A percentile compares a stretch with the other conserved stretches of the same genome.
phyloP scores from a whole-genome alignment of 2,888 invertebrate species.

The Zonitis immaculata region DNA sequence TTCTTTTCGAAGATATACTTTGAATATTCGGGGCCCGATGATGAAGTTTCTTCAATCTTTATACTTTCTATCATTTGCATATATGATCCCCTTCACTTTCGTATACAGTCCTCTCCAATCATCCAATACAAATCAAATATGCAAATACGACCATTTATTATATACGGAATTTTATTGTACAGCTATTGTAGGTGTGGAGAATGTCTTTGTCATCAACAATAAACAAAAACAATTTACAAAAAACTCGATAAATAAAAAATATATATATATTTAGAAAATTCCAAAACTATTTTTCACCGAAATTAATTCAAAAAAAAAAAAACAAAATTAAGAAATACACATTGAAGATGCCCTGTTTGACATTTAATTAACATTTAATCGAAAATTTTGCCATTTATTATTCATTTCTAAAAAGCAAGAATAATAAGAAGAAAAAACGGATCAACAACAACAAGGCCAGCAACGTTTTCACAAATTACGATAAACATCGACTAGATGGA shows the following conservation, averaged over 20 bases:
- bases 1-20: background rate
- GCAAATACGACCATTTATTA: background rate
- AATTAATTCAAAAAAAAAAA: no score
- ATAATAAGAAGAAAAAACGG: background rate
- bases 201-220: background rate
- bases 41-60: conserved; percentile 18
- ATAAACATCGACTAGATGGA: background rate
- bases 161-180: background rate
- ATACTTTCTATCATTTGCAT: conserved; percentile 38
- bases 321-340: background rate
- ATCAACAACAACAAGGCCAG: background rate
- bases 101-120: conserved; percentile 25
- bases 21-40: background rate
- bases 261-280: background rate
- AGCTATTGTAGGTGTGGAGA: background rate
- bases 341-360: background rate
- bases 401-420: background rate
- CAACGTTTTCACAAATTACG: background rate
- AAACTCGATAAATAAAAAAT: no score
- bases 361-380: background rate
- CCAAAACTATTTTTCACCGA: background rate
- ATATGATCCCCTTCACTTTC: conserved; percentile 33
- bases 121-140: conserved; percentile 5
- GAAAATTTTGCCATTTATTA: background rate
- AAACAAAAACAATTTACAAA: background rate